Percentiles rank a stretch among this genome's conserved stretches.
phyloP scores from a whole-genome alignment of 2,113 vertebrate species.

The Baryphthengus martii region DNA sequence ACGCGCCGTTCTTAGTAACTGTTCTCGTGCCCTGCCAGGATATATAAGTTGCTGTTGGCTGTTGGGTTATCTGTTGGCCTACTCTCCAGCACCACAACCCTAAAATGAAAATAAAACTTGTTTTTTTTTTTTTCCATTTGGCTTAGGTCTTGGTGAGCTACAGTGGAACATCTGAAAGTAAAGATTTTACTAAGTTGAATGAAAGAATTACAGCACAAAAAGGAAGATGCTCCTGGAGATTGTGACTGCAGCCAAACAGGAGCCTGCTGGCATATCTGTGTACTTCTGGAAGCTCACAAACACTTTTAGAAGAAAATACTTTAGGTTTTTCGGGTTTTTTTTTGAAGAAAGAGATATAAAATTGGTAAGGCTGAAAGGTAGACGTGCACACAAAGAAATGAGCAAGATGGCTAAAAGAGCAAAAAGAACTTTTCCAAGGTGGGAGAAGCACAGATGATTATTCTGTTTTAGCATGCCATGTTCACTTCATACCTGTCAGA shows the following conservation, averaged over 20 bases:
- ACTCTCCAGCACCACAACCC: constrained; percentile 98
- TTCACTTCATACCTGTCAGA: constrained; percentile 89
- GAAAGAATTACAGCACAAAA: background rate
- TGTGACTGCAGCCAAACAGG: background rate
- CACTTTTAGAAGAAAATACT: background rate
- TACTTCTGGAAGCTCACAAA: background rate
- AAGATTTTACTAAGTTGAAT: background rate
- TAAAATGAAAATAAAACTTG: constrained; percentile 52
- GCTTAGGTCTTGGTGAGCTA: background rate
- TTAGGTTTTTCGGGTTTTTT: background rate
- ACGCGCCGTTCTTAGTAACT: constrained; percentile 85
- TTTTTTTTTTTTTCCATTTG: background rate
- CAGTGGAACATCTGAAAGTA: background rate
- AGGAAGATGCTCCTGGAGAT: background rate
- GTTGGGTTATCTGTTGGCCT: constrained; percentile 96
- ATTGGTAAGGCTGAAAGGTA: background rate
- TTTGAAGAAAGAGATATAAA: background rate
- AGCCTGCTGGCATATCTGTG: background rate
- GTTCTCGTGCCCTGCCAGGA: constrained; percentile 98
- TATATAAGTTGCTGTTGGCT: constrained; percentile 98
- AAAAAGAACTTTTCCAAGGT: background rate
- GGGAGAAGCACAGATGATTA: background rate
- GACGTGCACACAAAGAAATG: background rate
- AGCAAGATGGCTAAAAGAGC: background rate
- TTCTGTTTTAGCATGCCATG: background rate